Evolutionary conservation across 92 coral and sea anemone genomes (phyloP), one percentile per base, ranked within the genome.

Genomic region (Galaxea fascicularis): DNA sequence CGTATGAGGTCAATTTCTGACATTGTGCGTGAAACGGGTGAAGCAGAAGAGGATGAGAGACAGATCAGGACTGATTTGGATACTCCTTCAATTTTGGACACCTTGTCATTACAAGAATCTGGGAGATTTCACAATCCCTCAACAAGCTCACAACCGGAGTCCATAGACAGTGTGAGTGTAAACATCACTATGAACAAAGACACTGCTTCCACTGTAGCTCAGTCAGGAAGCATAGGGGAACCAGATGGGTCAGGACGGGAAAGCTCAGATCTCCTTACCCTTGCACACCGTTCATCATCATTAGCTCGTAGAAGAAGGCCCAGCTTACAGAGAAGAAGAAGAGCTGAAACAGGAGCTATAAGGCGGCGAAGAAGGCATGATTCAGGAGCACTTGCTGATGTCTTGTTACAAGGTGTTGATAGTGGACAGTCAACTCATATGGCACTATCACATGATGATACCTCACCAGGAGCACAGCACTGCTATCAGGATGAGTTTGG

Each of bases 401-500:
- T 73, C 41, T 81, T 95, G 73, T 67, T 90, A 21, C 96, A 92
- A 27, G 91, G 91, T 9, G 86, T 82, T 83, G 98, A 94, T 31
- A 72, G 89, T 15, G 94, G 90, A 17, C 65, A 89, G 20, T 77
- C 87, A 51, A 93, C 93, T 65, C 99, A 97, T 59, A 84, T 97
- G 18, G 99, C 99, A 11, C 59, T 91, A 4, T 94, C 94, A 25
- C 96, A 97, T 57, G 98, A 97, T 73, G 99, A 97, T 65, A 97
- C 99, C 3, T 86, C 95, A 1, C 97, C 98, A 26, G 99, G 99
- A 13, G 99, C 99, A 30, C 78, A 95, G 52, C 99, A 97, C 81
- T 89, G 90, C 68, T 97, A 59, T 80, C 87, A 87, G 62, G 99
- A 97, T 84, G 99, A 97, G 78, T 93, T 89, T 82, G 99, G 99